These are phyloP conservation scores for Drosophila orosa DNA, from an alignment of 1,140 invertebrate species.

Conservation along the genomic window DNA sequence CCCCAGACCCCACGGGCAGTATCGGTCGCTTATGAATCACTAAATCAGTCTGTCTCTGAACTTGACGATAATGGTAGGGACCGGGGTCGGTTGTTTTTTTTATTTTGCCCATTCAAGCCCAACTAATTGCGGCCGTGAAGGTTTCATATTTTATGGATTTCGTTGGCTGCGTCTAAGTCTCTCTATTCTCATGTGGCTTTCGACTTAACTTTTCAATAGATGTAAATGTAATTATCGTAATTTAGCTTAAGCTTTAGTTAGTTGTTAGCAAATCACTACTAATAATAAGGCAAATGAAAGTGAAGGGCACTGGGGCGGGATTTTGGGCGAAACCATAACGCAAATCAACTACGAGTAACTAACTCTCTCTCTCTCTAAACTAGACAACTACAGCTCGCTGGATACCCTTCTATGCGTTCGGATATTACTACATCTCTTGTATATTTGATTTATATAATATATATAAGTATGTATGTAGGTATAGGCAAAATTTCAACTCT, in stretches of 20 bases:
- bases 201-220: conserved; percentile 38
- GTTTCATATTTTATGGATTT: conserved; percentile 17
- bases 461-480: neutral
- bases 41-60: conserved; percentile 64
- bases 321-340: conserved; percentile 56
- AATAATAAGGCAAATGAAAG: conserved; percentile 80
- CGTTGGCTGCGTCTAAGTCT: conserved; percentile 23
- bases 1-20: conserved; percentile 7
- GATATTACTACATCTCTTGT: conserved; percentile 25
- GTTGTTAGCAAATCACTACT: conserved; percentile 65
- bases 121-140: conserved; percentile 61
- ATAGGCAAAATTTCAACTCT: conserved; percentile 61
- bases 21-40: conserved; percentile 55
- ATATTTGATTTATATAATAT: conserved; percentile 65
- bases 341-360: conserved; percentile 41
- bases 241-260: conserved; percentile 65
- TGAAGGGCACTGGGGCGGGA: conserved; percentile 74
- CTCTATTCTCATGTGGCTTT: conserved; percentile 50
- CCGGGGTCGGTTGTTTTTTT: conserved; percentile 1
- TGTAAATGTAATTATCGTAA: conserved; percentile 69
- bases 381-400: conserved; percentile 25
- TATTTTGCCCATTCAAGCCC: conserved; percentile 55
- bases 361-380: conserved; percentile 19
- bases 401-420: conserved; percentile 3
- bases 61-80: conserved; percentile 36